Evolutionary conservation across 2,797 vertebrate genomes (phyloP), one percentile per base, ranked within the genome.

Genomic region (Naso thynnoides): DNA sequence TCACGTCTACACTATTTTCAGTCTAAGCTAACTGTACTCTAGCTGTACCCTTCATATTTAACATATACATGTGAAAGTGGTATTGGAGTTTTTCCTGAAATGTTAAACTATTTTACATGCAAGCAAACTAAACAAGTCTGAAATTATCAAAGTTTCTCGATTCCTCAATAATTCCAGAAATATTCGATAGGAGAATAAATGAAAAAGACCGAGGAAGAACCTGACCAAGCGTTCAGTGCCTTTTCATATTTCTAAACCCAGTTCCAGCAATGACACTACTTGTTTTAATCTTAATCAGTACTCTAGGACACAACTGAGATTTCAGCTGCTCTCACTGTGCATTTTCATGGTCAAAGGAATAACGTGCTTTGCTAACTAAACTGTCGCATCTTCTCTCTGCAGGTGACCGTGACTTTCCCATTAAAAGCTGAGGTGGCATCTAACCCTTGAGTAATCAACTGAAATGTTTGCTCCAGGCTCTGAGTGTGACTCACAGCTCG

Each of bases 381-480:
- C 61, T 54, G 59, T 80, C 45, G 0, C 10, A 50, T 77, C 36
- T 10, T 57, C 63, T 67, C 16, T 49, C 63, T 64, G 63, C 63
- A 62, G 79, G 61, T 76, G 76, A 84, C 69, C 23, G 19, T 63
- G 70, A 74, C 64, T 73, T 73, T 71, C 64, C 76, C 36, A 44
- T 76, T 86, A 69, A n/a, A 75, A 83, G 73, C 80, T 60, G 72
- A 81, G 42, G 60, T 61, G 65, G 67, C 70, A 73, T 81, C 62
- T 71, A 68, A 70, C 78, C 58, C 52, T 72, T 33, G 61, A 75
- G 61, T 48, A 53, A 70, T 85, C 72, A 67, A 73, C 54, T 59
- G 72, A 87, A 84, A 82, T 65, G 70, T 78, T 83, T 57, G 73
- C 75, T 65, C 59, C 52, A 0, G 73, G 82, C 76, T 84, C 67